Conservation (phyloP, 92 coral and sea anemone genomes). For the Porites rus region DNA sequence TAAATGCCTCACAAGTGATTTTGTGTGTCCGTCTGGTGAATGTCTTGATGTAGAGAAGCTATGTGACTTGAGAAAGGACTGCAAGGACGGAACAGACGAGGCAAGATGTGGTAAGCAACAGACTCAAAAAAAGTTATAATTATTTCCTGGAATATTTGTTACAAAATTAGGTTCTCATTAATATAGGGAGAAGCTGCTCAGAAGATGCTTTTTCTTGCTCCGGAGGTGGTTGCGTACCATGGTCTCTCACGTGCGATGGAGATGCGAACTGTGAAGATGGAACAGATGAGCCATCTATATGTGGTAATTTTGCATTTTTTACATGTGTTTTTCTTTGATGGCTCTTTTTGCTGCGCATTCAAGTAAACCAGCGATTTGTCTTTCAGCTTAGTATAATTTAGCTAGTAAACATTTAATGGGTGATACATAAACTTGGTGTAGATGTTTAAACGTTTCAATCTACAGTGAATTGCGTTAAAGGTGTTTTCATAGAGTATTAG, state of each 20-base stretch:
- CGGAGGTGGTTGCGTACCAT: constrained; percentile 72
- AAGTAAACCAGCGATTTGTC: no score
- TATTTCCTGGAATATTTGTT: not conserved
- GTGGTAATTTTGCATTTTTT: constrained; percentile 43
- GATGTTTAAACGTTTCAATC: no score
- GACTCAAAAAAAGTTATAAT: no score
- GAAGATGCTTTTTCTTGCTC: constrained; percentile 67
- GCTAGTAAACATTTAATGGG: no score
- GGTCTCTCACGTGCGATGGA: constrained; percentile 78
- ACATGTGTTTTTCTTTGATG: no score
- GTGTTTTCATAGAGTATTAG: no score
- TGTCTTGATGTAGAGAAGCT: constrained; percentile 42
- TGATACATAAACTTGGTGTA: no score
- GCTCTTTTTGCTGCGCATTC: no score
- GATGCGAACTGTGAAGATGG: constrained; percentile 68
- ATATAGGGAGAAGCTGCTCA: not conserved
- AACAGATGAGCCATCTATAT: constrained; percentile 64
- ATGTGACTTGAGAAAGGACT: constrained; percentile 55
- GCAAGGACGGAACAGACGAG: constrained; percentile 59
- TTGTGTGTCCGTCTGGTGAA: constrained; percentile 66
- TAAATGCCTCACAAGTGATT: constrained; percentile 54
- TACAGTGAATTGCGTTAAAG: no score
- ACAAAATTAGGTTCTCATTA: not conserved
- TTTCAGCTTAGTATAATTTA: no score
- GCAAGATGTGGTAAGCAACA: constrained; percentile 58